phyloP scores from a whole-genome alignment of 2,888 invertebrate species.

The Bruchidius siliquastri region DNA sequence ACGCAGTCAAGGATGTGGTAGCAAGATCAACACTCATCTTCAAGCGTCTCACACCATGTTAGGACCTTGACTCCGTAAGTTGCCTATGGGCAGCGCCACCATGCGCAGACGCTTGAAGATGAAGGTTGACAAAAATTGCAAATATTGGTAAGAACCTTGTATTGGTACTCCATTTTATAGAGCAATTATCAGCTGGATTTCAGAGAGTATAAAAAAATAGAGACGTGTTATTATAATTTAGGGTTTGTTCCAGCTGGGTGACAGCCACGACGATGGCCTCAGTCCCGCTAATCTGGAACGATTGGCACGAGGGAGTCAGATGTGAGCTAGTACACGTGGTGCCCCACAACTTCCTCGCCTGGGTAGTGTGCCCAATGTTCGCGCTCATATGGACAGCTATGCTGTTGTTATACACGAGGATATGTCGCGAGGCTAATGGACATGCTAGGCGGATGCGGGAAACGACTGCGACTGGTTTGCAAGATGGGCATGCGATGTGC shows the following conservation, averaged over 20 bases:
- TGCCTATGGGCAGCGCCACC: too few species aligned
- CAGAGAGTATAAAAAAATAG: too few species aligned
- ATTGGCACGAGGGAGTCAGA: constrained; percentile 52
- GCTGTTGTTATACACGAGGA: constrained; percentile 70
- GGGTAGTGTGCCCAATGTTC: constrained; percentile 65
- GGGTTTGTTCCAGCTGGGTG: constrained; percentile 53
- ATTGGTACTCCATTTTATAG: too few species aligned
- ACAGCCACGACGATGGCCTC: constrained; percentile 62
- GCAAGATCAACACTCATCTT: too few species aligned
- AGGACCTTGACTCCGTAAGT: too few species aligned
- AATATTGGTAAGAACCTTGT: too few species aligned
- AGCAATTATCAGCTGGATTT: too few species aligned
- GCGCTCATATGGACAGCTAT: constrained; percentile 69
- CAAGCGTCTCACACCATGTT: too few species aligned
- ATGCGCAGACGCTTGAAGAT: too few species aligned
- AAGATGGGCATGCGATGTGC: constrained; percentile 46
- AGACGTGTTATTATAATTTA: too few species aligned
- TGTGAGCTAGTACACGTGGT: constrained; percentile 69
- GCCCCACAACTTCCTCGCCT: constrained; percentile 43
- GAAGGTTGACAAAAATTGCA: too few species aligned
- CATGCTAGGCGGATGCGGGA: constrained; percentile 66
- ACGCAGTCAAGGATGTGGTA: too few species aligned
- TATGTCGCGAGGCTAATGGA: constrained; percentile 71
- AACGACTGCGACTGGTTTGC: constrained; percentile 32
- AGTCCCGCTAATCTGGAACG: constrained; percentile 75